phyloP scores from a whole-genome alignment of 2,797 vertebrate species.

The Gambusia yucatana region DNA sequence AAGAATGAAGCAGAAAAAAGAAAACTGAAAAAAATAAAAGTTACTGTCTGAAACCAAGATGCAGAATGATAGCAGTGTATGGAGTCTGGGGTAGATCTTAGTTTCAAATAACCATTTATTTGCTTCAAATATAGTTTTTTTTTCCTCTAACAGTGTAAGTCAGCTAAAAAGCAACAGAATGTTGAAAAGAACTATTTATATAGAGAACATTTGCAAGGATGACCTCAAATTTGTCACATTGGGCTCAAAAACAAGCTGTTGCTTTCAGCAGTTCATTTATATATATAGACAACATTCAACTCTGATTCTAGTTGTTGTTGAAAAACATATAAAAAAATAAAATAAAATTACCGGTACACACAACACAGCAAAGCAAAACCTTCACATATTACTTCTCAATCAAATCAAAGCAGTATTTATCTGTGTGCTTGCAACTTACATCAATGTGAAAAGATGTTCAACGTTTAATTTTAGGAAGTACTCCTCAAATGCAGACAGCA shows the following conservation, averaged over 20 bases:
- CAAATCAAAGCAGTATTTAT: too few species aligned
- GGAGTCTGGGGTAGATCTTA: constrained; percentile 30
- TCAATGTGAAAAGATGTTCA: too few species aligned
- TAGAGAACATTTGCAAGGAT: constrained; percentile 19
- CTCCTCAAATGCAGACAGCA: too few species aligned
- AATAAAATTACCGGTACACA: constrained; percentile 8
- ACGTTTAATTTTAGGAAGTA: too few species aligned
- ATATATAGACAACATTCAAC: background rate
- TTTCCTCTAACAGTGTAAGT: constrained; percentile 32
- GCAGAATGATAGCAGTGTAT: constrained; percentile 11
- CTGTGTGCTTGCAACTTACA: too few species aligned
- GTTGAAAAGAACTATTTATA: constrained; percentile 2
- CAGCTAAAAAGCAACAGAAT: constrained; percentile 24
- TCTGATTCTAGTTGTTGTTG: background rate
- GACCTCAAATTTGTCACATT: constrained; percentile 37
- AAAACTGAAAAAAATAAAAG: constrained; percentile 12
- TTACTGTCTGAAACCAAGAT: constrained; percentile 20
- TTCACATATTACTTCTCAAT: too few species aligned
- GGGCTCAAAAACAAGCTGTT: constrained; percentile 31
- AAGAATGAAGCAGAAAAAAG: constrained; percentile 26
- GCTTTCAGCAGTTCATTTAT: constrained; percentile 20
- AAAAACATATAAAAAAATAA: constrained; percentile 4
- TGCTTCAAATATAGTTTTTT: constrained; percentile 14
- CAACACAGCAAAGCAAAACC: background rate
- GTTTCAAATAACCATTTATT: constrained; percentile 12